phyloP scores from a whole-genome alignment of 2,888 invertebrate genomes.

The Loripinus fragilis region DNA sequence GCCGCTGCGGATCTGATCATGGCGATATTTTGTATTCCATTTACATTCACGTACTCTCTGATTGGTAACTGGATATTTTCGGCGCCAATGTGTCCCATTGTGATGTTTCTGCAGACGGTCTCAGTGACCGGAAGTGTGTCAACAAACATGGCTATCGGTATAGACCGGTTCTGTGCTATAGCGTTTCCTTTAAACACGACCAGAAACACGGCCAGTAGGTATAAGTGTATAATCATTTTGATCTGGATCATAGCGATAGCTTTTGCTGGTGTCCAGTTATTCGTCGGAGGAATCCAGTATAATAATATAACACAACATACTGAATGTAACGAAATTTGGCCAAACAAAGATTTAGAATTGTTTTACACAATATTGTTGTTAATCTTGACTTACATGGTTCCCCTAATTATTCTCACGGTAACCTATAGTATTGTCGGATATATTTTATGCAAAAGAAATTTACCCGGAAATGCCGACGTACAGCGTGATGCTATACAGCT shows the following conservation, averaged over 20 bases:
- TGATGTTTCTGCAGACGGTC: conserved; percentile 84
- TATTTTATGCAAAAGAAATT: conserved; percentile 83
- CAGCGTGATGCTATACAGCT: conserved; percentile 83
- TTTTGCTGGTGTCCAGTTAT: conserved; percentile 83
- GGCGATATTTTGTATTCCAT: conserved; percentile 95
- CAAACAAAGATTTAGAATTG: conserved; percentile 55
- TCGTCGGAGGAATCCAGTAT: conserved; percentile 67
- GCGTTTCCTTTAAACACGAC: conserved; percentile 75
- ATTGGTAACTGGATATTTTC: conserved; percentile 84
- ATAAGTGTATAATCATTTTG: conserved; percentile 80
- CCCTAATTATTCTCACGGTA: conserved; percentile 82
- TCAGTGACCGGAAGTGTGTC: conserved; percentile 84
- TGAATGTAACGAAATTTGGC: conserved; percentile 75
- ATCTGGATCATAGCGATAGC: conserved; percentile 83
- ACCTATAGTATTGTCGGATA: conserved; percentile 84
- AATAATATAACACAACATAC: conserved; percentile 45
- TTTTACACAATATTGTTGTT: conserved; percentile 77
- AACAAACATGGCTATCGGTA: conserved; percentile 84
- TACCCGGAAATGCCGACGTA: conserved; percentile 84
- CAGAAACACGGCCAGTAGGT: conserved; percentile 82
- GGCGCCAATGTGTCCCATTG: conserved; percentile 84
- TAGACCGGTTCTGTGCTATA: conserved; percentile 83
- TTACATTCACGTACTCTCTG: conserved; percentile 87
- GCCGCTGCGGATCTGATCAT: conserved; percentile 95
- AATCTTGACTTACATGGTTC: conserved; percentile 80